phyloP scores from a whole-genome alignment of 2,888 invertebrate species.

The Pandemis corylana region DNA sequence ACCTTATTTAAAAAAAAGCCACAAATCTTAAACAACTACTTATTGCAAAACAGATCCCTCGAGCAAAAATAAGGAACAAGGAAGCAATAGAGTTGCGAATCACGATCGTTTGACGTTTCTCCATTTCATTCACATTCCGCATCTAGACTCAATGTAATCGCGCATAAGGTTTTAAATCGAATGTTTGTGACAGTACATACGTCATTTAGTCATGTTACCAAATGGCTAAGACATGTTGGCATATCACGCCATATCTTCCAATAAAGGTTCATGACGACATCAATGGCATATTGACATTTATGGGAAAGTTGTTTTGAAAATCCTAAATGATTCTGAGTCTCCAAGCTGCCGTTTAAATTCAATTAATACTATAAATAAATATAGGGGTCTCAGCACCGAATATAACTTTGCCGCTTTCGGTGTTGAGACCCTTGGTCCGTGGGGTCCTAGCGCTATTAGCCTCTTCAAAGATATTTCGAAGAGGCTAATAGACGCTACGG shows the following conservation, averaged over 20 bases:
- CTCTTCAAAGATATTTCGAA: too few species aligned
- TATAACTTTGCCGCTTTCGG: too few species aligned
- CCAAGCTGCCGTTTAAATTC: neutral
- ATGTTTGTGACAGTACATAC: neutral
- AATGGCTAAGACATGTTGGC: constrained; percentile 51
- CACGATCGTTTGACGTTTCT: neutral
- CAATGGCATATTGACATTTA: constrained; percentile 39
- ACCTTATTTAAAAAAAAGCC: too few species aligned
- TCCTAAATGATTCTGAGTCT: neutral
- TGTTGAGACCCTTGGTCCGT: too few species aligned
- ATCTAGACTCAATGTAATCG: neutral
- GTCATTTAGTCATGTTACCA: neutral
- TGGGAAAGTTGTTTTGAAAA: constrained; percentile 25
- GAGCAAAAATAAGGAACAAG: neutral
- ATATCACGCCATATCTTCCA: constrained; percentile 52
- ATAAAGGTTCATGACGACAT: constrained; percentile 40
- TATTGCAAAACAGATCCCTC: neutral
- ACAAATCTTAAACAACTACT: neutral
- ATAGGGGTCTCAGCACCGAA: too few species aligned
- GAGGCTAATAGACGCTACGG: too few species aligned
- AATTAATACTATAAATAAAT: too few species aligned
- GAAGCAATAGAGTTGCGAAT: neutral
- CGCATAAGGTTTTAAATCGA: neutral
- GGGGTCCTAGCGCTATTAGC: too few species aligned
- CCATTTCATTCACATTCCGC: neutral